Base-by-base conservation (phyloP, 2,888 invertebrate species). In the Nowickia ferox region DNA sequence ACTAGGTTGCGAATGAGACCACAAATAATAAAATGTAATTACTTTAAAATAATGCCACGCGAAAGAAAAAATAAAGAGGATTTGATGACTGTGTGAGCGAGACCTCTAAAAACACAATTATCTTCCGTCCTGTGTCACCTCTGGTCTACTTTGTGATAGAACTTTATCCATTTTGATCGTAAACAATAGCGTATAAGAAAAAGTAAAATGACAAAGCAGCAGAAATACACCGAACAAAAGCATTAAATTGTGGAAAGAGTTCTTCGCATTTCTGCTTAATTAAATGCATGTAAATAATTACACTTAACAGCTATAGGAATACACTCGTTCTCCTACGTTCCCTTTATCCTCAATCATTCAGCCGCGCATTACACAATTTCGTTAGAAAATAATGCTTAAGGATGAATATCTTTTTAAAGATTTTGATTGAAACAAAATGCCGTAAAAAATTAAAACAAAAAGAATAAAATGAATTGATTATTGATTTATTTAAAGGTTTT, bases 261-360 rank as follows among this genome's bases (percentile, higher is more conserved):
- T 80, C 80, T 68, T 80, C 80, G 76, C 71, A 66, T 72, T 79
- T 66, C 48, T 68, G 74, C 48, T 75, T 80, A 84, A 84, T 80
- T 80, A 80, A 84, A 76, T 84, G n/a, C n/a, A n/a, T n/a, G 75
- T 59, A 84, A 84, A 80, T 66, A 72, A 76, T 72, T 72, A 80
- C 48, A 48, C 38, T 51, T 48, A n/a, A 30, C 30, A 30, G 57
- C 42, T 63, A 38, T 2, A 61, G 9, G 63, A 46, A 38, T 17
- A 17, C 53, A 38, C 44, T n/a, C 13, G 19, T 30, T 9, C 40
- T 38, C 10, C 8, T 6, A 30, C 30, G 30, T 30, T 30, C 30
- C 6, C 30, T 5, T 30, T 30, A 30, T 30, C 30, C 30, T 6
- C 30, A 30, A 30, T 53, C 17, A 30, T 5, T 9, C 15, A 48